Evolutionary conservation across 1,140 invertebrate genomes (phyloP).

Genomic region (Triops longicaudatus): DNA sequence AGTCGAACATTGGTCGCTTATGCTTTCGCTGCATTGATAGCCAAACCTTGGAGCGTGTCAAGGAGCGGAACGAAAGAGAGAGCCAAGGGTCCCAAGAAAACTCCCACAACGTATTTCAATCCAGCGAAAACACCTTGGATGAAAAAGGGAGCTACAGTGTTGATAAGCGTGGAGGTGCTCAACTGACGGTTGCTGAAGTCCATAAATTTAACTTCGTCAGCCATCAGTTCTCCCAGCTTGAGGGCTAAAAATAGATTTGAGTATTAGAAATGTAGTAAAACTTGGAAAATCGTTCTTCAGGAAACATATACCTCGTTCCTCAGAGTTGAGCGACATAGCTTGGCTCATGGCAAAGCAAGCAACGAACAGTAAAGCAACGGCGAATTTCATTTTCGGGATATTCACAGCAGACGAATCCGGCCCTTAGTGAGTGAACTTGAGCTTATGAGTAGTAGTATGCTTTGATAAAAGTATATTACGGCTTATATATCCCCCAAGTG

Average conservation of each 20-base stretch:
- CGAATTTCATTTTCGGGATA: neutral
- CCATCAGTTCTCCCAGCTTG: neutral
- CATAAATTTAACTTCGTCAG: neutral
- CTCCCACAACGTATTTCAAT: neutral
- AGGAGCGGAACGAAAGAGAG: neutral
- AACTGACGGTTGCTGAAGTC: neutral
- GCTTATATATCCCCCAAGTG: neutral
- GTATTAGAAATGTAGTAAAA: no score
- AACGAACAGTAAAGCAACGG: neutral
- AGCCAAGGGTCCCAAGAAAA: neutral
- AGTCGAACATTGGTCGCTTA: no score
- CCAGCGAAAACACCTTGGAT: neutral
- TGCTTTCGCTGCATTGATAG: neutral
- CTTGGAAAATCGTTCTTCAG: neutral
- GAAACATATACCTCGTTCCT: neutral
- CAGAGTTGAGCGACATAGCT: neutral
- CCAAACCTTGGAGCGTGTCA: neutral
- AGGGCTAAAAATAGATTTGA: neutral
- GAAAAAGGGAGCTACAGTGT: neutral
- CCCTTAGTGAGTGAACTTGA: no score
- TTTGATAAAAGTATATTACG: no score
- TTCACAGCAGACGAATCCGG: no score
- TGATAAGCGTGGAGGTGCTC: neutral
- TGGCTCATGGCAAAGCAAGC: neutral
- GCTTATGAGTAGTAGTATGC: no score